These are phyloP conservation scores for Onchidella celtica DNA, from an alignment of 2,888 invertebrate species.

Conservation along the genomic window DNA sequence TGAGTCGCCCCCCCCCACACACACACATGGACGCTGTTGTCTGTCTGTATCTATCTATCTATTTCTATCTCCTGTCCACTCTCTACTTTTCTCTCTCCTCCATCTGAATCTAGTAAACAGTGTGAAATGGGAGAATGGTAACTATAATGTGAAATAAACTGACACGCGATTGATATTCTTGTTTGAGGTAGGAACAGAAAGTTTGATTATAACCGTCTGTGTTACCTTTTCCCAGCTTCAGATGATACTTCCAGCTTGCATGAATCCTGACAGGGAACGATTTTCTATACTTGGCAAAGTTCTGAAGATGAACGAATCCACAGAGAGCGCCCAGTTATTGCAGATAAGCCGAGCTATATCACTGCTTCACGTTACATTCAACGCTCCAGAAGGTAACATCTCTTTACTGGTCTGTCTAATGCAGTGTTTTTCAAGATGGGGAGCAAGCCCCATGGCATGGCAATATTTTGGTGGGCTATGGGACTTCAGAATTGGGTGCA, in stretches of 20 bases:
- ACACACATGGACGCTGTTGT: too few relatives aligned
- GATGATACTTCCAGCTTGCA: not conserved
- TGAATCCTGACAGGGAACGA: not conserved
- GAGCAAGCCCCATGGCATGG: too few relatives aligned
- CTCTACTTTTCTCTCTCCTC: not conserved
- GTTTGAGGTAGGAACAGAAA: not conserved
- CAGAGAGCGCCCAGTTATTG: not conserved
- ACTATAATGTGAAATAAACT: not conserved
- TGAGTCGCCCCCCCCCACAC: too few relatives aligned
- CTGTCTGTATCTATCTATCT: too few relatives aligned
- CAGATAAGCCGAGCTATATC: not conserved
- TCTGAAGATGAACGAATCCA: not conserved
- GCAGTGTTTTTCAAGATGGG: too few relatives aligned
- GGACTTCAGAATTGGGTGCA: too few relatives aligned
- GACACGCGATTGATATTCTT: not conserved
- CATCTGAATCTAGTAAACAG: too few relatives aligned
- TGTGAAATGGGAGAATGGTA: too few relatives aligned
- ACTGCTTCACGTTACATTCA: conserved; percentile 8
- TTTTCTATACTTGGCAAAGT: conserved; percentile 1
- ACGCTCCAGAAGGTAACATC: conserved; percentile 12
- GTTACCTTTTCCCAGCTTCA: too few relatives aligned
- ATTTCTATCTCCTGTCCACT: not conserved
- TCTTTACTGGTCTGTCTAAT: too few relatives aligned
- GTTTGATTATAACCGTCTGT: too few relatives aligned
- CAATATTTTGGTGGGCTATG: too few relatives aligned